Evolutionary conservation across 2,797 vertebrate species (phyloP).

Genomic region (Lagodon rhomboides): DNA sequence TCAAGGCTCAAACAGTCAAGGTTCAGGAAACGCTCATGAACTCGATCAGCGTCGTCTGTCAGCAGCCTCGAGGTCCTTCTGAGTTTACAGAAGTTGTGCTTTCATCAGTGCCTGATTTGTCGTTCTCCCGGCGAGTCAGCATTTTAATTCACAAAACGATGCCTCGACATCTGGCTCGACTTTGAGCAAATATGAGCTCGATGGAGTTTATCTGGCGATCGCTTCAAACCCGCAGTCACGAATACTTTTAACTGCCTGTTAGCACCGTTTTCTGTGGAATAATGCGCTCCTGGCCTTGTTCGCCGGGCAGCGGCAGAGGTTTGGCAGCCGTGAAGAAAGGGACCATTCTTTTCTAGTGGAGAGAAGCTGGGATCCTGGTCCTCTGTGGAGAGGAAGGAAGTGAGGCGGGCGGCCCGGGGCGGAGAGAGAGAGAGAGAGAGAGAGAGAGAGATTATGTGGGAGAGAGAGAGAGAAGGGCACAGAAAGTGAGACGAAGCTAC

Average conservation of each 20-base stretch:
- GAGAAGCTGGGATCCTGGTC: slow-evolving; percentile 64
- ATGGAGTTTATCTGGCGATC: slow-evolving; percentile 13
- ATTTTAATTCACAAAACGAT: neutral
- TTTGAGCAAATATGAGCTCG: slow-evolving; percentile 3
- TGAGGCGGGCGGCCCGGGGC: slow-evolving; percentile 62
- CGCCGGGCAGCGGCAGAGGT: slow-evolving; percentile 72
- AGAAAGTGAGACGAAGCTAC: neutral
- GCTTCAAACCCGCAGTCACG: slow-evolving; percentile 23
- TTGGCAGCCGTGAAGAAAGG: slow-evolving; percentile 87
- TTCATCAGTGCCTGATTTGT: neutral
- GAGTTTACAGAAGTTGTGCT: neutral
- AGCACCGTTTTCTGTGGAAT: slow-evolving; percentile 20
- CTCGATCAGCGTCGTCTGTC: neutral
- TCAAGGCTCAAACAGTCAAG: slow-evolving; percentile 8
- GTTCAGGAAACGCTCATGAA: slow-evolving; percentile 26
- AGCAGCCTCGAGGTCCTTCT: neutral
- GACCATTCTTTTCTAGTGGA: slow-evolving; percentile 83
- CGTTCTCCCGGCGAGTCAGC: neutral
- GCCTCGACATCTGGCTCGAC: neutral
- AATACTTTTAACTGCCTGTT: slow-evolving; percentile 12
- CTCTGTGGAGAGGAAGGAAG: slow-evolving; percentile 81
- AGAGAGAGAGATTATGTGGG: slow-evolving; percentile 2
- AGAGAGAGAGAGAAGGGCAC: neutral
- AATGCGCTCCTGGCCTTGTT: slow-evolving; percentile 69
- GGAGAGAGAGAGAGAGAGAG: slow-evolving; percentile 2